phyloP scores from a whole-genome alignment of 2,113 vertebrate genomes.

The Eulemur rufifrons region DNA sequence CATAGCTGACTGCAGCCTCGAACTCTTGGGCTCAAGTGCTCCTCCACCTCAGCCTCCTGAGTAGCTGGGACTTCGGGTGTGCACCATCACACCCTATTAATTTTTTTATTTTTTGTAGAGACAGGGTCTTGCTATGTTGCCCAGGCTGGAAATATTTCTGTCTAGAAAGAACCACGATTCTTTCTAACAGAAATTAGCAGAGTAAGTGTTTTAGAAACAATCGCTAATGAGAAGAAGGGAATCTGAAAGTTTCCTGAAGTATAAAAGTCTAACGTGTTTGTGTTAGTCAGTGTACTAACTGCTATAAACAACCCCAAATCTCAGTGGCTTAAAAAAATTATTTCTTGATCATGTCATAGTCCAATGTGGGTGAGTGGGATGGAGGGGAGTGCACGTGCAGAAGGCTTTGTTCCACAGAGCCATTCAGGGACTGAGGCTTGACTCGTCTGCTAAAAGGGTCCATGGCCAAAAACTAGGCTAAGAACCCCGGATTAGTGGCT shows the following conservation, averaged over 20 bases:
- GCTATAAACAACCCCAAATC: background rate
- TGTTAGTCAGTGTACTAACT: background rate
- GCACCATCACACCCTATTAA: no score
- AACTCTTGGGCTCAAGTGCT: no score
- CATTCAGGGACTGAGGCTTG: background rate
- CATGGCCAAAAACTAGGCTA: background rate
- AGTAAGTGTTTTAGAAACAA: background rate
- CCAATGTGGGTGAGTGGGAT: background rate
- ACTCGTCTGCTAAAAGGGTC: background rate
- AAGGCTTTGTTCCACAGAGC: background rate
- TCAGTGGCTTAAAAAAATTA: background rate
- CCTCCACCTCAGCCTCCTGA: no score
- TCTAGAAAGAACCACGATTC: background rate
- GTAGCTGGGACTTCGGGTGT: no score
- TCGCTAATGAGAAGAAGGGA: background rate
- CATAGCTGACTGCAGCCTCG: no score
- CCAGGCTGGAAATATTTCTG: background rate
- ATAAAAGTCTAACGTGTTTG: background rate
- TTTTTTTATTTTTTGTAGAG: no score
- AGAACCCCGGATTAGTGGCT: background rate
- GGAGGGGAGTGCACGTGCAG: background rate
- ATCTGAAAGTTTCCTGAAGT: background rate
- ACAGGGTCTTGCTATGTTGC: no score
- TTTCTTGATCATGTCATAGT: background rate
- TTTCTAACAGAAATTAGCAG: background rate